These are phyloP conservation scores for Scrobipalpa atriplicella DNA, from an alignment of 2,888 invertebrate species.

Conservation along the genomic window DNA sequence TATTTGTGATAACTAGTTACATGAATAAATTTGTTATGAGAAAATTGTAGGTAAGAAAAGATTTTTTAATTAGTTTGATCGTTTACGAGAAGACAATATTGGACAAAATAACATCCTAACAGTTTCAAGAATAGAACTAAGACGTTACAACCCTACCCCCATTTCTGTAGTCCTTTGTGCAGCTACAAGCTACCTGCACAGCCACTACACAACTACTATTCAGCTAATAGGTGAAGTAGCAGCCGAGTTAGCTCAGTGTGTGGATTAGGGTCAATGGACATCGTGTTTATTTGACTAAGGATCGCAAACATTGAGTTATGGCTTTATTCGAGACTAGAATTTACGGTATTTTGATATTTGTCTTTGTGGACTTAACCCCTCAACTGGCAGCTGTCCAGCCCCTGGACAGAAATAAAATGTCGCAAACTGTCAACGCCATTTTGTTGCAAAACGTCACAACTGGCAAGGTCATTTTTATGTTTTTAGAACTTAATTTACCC, in stretches of 20 bases:
- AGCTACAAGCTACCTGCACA: conserved; percentile 9
- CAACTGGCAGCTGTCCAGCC: no score
- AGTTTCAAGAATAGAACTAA: not conserved
- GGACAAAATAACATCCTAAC: not conserved
- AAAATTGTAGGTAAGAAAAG: no score
- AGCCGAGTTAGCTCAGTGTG: not conserved
- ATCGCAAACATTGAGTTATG: conserved; percentile 19
- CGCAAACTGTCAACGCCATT: no score
- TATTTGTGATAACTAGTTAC: no score
- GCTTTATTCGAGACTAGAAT: conserved; percentile 4
- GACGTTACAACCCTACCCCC: not conserved
- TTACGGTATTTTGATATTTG: conserved; percentile 1
- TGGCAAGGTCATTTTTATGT: no score
- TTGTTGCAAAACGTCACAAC: no score
- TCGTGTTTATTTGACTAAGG: conserved; percentile 14
- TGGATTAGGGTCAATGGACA: conserved; percentile 21
- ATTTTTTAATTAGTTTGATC: no score
- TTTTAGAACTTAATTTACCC: no score
- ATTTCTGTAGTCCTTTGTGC: conserved; percentile 5
- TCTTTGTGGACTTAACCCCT: not conserved
- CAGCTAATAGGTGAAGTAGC: conserved; percentile 10
- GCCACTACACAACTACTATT: conserved; percentile 2
- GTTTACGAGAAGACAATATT: not conserved
- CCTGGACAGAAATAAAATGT: no score
- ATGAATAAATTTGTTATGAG: no score